Evolutionary conservation across 2,888 invertebrate species (phyloP).

Genomic region (Hetaerina titia): DNA sequence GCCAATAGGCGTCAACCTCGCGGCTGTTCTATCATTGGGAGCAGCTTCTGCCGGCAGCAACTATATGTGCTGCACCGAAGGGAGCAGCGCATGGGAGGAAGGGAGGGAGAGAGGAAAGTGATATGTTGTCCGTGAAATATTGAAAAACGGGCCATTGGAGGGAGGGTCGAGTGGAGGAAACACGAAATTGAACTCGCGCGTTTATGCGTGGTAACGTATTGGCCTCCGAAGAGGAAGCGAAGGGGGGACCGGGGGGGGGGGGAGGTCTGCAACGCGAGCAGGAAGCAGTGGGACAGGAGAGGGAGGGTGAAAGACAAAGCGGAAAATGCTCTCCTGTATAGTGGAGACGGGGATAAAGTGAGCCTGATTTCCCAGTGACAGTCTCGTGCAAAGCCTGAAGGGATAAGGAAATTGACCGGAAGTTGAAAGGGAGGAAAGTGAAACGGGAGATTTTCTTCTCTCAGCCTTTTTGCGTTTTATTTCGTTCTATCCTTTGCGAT

Average conservation of each 20-base stretch:
- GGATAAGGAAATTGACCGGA: constrained; percentile 50
- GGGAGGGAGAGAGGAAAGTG: not conserved
- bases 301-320: not conserved
- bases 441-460: constrained; percentile 25
- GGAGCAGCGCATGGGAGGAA: not conserved
- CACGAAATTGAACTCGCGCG: not conserved
- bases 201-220: not conserved
- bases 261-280: not conserved
- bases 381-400: constrained; percentile 41
- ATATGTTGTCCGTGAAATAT: not conserved
- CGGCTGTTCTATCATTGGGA: not conserved
- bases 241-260: not conserved
- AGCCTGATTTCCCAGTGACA: constrained; percentile 30
- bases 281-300: not conserved
- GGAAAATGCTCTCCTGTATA: not conserved
- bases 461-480: not conserved
- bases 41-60: not conserved
- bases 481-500: not conserved
- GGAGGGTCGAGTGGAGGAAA: not conserved
- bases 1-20: too few relatives aligned
- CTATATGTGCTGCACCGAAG: not conserved
- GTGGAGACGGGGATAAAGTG: constrained; percentile 32
- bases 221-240: not conserved
- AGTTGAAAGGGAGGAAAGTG: constrained; percentile 33
- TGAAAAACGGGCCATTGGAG: not conserved